Base-by-base conservation (phyloP, 2,888 invertebrate genomes). In the Leptura quadrifasciata region DNA sequence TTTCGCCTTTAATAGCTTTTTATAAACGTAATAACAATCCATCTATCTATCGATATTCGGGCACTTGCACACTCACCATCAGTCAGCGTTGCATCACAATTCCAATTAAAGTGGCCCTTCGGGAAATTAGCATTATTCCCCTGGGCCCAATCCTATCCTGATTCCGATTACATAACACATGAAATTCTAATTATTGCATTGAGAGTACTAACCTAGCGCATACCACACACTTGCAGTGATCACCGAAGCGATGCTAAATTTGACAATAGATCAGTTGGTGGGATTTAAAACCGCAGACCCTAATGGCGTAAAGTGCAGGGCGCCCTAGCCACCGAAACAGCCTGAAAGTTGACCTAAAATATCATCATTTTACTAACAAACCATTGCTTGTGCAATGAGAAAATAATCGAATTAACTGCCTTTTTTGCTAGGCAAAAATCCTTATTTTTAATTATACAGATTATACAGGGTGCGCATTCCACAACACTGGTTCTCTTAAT, bases 81-180 rank as follows among this genome's bases (percentile, higher is more conserved):
- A 39, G 71, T 52, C 71, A 60, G 21, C n/a, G 58, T 47, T 71
- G 71, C 61, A 72, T 73, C 76, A 75, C 72, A 77, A 76, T 82
- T 80, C 82, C 82, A 83, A 84, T 84, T 83, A 82, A 83, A 84
- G 82, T 82, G 80, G 78, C 65, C 84, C 82, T 69, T 73, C 61
- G 84, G 84, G 84, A 84, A 84, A 84, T 84, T 80, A 83, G 47
- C 71, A 69, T 70, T 72, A 77, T 71, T 81, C 84, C 81, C 82
- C 63, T 54, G 61, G 79, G 84, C 73, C 82, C 79, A 80, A 84
- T 84, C 81, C 81, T 65, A 79, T 77, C 79, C 82, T 80, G 82
- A 81, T 81, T 81, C 80, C 72, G 77, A 82, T 83, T 80, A 82
- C 78, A 78, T 80, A 81, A 80, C 83, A 79, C 77, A 79, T 80